phyloP scores from a whole-genome alignment of 2,888 invertebrate genomes.

The Germaria angustata region DNA sequence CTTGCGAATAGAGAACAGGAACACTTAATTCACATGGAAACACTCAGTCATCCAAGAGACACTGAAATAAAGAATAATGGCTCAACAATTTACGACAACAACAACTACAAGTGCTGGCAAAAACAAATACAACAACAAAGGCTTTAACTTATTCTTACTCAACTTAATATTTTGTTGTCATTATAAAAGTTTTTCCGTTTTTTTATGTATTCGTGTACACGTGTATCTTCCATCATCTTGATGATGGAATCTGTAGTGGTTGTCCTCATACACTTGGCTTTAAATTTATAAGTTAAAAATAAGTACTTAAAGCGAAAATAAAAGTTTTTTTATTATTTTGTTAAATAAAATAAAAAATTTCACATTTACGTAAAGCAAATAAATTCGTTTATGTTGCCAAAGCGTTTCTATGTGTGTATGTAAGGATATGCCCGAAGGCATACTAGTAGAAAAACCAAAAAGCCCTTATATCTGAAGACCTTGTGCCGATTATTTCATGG shows the following conservation, averaged over 20 bases:
- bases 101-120: conserved; percentile 17
- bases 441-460: no score
- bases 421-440: no score
- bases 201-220: neutral
- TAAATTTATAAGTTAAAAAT: conserved; percentile 39
- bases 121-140: conserved; percentile 21
- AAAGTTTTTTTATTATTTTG: conserved; percentile 27
- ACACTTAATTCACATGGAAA: conserved; percentile 1
- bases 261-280: conserved; percentile 24
- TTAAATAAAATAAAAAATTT: conserved; percentile 26
- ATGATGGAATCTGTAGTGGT: neutral
- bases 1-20: neutral
- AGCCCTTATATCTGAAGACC: no score
- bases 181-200: conserved; percentile 47
- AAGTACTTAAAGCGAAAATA: conserved; percentile 16
- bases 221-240: neutral
- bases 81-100: conserved; percentile 60
- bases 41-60: conserved; percentile 20
- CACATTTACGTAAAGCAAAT: conserved; percentile 14
- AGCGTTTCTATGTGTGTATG: no score
- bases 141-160: conserved; percentile 14
- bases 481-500: no score
- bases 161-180: conserved; percentile 58
- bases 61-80: conserved; percentile 56
- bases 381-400: neutral